Evolutionary conservation across 2,113 vertebrate species (phyloP).

Genomic region (Arvicanthis niloticus): DNA sequence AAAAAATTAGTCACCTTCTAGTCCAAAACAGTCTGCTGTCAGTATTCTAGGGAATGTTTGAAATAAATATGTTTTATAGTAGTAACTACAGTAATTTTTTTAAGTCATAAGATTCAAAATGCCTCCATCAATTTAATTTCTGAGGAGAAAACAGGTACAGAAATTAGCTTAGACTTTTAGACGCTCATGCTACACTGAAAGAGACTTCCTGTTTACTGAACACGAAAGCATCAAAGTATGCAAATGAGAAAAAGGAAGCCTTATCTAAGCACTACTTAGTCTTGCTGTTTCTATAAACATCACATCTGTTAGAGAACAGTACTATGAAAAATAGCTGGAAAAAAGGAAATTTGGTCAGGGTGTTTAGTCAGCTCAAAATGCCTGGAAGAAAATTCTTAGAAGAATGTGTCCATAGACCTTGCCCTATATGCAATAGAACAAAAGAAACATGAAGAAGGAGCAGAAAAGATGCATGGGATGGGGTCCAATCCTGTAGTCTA

Average conservation of each 20-base stretch:
- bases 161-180: neutral
- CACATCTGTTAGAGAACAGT: no score
- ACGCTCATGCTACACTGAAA: neutral
- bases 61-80: neutral
- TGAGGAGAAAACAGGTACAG: neutral
- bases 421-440: neutral
- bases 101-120: constrained; percentile 31
- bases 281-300: neutral
- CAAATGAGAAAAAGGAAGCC: neutral
- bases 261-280: neutral
- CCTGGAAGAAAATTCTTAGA: neutral
- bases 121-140: neutral
- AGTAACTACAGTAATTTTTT: constrained; percentile 25
- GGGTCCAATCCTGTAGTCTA: neutral
- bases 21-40: neutral
- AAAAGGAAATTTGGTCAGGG: neutral
- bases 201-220: neutral
- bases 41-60: neutral
- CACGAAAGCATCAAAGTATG: fast-evolving
- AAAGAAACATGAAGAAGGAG: neutral
- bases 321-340: neutral
- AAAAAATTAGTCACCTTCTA: constrained; percentile 36
- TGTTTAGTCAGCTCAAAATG: fast-evolving
- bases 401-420: fast-evolving
- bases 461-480: neutral